Conservation (phyloP, 2,113 vertebrate genomes). For the Holacanthus passer region DNA sequence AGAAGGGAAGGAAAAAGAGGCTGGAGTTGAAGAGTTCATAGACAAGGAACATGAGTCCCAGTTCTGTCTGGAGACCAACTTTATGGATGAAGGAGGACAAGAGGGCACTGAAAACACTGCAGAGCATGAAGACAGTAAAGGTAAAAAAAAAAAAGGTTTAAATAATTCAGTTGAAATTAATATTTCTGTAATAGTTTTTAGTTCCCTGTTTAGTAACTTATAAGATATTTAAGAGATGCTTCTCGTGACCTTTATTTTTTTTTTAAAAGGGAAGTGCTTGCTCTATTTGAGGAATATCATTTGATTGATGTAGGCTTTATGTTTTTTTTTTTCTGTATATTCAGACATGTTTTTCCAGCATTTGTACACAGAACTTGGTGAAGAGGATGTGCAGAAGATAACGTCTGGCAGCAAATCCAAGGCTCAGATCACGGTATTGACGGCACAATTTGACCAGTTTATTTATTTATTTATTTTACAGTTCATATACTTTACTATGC, state of each 20-base stretch:
- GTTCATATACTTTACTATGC: neutral
- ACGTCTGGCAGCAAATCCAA: slow-evolving; percentile 80
- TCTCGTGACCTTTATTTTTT: neutral
- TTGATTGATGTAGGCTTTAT: neutral
- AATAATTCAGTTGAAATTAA: neutral
- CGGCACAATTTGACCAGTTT: neutral
- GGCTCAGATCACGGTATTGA: slow-evolving; percentile 86
- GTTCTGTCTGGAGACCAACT: slow-evolving; percentile 95
- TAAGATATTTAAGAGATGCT: neutral
- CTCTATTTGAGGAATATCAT: neutral
- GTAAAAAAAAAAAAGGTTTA: slow-evolving; percentile 17
- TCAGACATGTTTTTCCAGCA: slow-evolving; percentile 91
- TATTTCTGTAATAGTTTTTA: too few species aligned
- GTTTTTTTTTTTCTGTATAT: neutral
- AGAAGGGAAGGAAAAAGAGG: slow-evolving; percentile 27
- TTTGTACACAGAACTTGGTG: slow-evolving; percentile 87
- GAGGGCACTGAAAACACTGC: slow-evolving; percentile 14
- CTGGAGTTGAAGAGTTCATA: slow-evolving; percentile 84
- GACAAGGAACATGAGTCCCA: slow-evolving; percentile 90
- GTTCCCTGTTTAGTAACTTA: neutral
- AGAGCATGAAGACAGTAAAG: slow-evolving; percentile 41
- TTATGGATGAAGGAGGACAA: slow-evolving; percentile 80
- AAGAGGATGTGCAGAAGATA: slow-evolving; percentile 88
- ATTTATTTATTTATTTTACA: neutral
- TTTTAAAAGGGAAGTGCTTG: neutral